Evolutionary conservation across 2,888 invertebrate species (phyloP), one percentile per base, ranked within the genome.

Genomic region (Agrenia bidenticulata): DNA sequence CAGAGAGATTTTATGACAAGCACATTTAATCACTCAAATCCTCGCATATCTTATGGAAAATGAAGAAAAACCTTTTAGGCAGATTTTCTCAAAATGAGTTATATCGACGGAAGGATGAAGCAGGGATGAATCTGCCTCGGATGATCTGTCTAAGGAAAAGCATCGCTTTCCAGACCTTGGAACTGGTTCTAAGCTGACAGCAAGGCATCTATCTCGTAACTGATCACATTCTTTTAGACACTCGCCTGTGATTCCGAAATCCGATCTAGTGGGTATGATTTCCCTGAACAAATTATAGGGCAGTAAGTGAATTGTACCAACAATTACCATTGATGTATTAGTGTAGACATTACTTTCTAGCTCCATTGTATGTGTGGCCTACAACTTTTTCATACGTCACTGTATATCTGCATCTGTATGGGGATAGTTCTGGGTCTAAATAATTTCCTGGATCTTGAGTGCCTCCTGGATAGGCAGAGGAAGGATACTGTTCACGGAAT

Each of bases 81-180:
- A 82, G 56, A 81, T 80, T 68, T 81, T 82, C 75, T 81, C 81
- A 73, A 79, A 81, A 72, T 81, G 81, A 54, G 80, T 79, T 23
- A 79, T 78, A 45, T 80, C 80, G 2, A 79, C 78, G 2, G 79
- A 77, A 1, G 79, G 78, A 45, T 79, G 77, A 5, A 81, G 76
- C 2, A 78, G 74, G 11, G 77, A 76, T 24, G 78, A 75, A 45
- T 80, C 79, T 26, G 77, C 77, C 54, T 78, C 79, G 1, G 80
- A 79, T 15, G 80, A 78, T 2, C 79, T 77, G 56, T 80, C 79
- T n/a, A 81, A 73, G 60, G 80, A 77, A 69, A 78, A 80, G 66
- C 81, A 81, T 27, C 80, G 73, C 68, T 81, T 80, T 19, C 78
- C 77, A 13, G 76, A 77, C 19, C 79, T 78, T 27, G 79, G 75